Evolutionary conservation across 2,113 vertebrate species (phyloP).

Genomic region (Sclerurus mexicanus): DNA sequence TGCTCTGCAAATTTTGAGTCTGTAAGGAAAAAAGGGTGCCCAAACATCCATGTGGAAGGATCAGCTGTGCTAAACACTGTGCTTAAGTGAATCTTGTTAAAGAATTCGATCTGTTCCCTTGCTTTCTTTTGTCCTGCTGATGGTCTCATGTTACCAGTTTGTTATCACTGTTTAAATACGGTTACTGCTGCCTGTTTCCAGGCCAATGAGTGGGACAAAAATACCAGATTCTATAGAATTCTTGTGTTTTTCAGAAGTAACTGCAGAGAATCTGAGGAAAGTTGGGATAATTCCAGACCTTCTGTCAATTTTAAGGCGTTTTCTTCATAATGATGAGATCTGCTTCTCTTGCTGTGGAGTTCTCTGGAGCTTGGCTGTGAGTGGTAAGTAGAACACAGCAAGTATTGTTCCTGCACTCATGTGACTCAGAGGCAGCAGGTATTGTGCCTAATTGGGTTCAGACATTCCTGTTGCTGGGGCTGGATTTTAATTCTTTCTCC

Average conservation of each 20-base stretch:
- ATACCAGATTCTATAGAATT: background rate
- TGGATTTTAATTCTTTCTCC: background rate
- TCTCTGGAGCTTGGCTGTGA: constrained; percentile 73
- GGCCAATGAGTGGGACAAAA: background rate
- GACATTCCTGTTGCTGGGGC: background rate
- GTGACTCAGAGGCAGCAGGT: background rate
- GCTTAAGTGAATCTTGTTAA: background rate
- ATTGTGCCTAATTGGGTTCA: background rate
- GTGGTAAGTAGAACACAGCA: constrained; percentile 56
- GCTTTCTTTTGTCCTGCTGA: background rate
- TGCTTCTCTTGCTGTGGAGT: constrained; percentile 60
- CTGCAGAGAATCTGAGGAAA: constrained; percentile 29
- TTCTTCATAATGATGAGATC: constrained; percentile 37
- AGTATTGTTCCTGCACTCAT: background rate
- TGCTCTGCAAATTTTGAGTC: background rate
- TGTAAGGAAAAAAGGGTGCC: background rate
- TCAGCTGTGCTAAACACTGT: background rate
- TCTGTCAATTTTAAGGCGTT: constrained; percentile 39
- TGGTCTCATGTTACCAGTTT: background rate
- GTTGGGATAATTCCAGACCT: constrained; percentile 50
- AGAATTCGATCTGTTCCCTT: background rate
- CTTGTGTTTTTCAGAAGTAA: constrained; percentile 21
- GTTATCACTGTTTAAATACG: background rate
- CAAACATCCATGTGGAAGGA: background rate
- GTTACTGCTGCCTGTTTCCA: background rate